These are phyloP conservation scores for Petrocephalus microphthalmus DNA, from an alignment of 2,113 vertebrate genomes.

Conservation along the genomic window DNA sequence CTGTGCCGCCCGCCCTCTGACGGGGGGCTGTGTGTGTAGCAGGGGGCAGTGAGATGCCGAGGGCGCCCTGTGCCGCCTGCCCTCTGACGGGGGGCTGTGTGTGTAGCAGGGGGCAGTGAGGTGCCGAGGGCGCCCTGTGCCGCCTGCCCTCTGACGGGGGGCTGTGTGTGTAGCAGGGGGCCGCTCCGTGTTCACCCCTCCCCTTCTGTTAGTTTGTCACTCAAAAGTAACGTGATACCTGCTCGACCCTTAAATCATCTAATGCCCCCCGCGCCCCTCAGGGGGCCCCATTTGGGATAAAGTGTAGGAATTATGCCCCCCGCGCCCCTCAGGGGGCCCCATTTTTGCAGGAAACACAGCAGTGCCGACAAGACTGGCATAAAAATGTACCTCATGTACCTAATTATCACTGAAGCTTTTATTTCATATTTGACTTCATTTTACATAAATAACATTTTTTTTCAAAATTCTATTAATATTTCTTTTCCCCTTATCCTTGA, in stretches of 20 bases:
- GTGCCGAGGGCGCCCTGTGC: background rate
- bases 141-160: background rate
- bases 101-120: background rate
- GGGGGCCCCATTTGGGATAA: background rate
- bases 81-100: background rate
- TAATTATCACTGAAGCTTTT: background rate
- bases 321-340: background rate
- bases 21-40: background rate
- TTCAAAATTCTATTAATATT: no score
- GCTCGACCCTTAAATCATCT: background rate
- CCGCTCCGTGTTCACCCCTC: background rate
- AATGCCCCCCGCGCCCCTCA: background rate
- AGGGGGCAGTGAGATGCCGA: background rate
- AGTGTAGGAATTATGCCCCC: background rate
- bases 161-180: background rate
- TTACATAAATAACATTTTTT: background rate
- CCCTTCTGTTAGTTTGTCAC: background rate
- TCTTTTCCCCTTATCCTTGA: no score
- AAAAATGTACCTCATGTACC: background rate
- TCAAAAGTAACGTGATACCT: background rate
- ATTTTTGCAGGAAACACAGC: background rate
- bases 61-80: background rate
- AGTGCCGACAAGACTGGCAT: background rate
- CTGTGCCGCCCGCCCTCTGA: background rate
- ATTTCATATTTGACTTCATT: background rate